phyloP scores from a whole-genome alignment of 2,113 vertebrate species.

The Strix aluco region DNA sequence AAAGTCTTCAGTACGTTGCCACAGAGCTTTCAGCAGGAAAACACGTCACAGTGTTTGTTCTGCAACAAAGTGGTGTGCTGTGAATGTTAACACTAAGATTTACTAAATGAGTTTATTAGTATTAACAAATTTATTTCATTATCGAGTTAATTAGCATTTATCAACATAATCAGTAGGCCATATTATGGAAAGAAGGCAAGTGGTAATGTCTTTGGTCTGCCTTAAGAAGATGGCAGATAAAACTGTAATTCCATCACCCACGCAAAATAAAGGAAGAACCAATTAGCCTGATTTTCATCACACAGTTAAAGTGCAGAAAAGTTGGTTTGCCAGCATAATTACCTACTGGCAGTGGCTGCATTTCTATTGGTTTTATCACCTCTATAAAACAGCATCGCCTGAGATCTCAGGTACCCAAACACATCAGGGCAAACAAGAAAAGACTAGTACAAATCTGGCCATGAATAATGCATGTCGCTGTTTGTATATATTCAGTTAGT shows the following conservation, averaged over 20 bases:
- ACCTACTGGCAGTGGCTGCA: slow-evolving; percentile 80
- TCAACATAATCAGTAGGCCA: background rate
- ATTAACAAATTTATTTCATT: background rate
- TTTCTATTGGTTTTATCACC: slow-evolving; percentile 79
- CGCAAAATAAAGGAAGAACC: background rate
- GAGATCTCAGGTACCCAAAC: slow-evolving; percentile 59
- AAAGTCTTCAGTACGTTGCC: background rate
- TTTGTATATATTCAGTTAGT: background rate
- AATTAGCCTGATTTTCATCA: slow-evolving; percentile 35
- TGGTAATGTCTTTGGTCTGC: background rate
- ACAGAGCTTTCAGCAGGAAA: background rate
- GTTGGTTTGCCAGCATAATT: slow-evolving; percentile 28
- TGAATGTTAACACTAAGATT: slow-evolving; percentile 17
- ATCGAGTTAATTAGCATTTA: background rate
- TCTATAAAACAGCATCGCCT: slow-evolving; percentile 76
- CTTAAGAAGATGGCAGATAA: background rate
- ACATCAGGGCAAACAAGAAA: slow-evolving; percentile 8
- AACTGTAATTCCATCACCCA: background rate
- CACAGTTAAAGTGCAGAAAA: slow-evolving; percentile 14
- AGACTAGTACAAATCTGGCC: background rate
- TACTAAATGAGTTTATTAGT: background rate
- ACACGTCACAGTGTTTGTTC: background rate
- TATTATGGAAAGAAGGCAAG: background rate
- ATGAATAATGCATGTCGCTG: slow-evolving; percentile 25
- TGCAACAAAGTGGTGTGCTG: background rate